Conservation (phyloP, 1,140 invertebrate species). For the Muscidifurax raptorellus region DNA sequence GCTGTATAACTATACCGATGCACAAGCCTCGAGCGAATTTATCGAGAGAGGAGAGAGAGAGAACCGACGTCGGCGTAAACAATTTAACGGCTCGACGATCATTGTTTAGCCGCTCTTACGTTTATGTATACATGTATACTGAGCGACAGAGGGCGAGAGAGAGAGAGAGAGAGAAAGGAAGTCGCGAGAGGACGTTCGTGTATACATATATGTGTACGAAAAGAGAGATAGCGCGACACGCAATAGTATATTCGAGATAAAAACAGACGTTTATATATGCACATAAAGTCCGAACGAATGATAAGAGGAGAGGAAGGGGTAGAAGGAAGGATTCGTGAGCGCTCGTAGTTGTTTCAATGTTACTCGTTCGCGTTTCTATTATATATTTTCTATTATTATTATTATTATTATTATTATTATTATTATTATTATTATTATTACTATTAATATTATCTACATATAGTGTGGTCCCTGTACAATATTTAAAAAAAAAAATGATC, state of each 20-base stretch:
- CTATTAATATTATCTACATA: constrained; percentile 10
- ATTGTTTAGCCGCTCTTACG: not conserved
- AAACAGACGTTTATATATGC: not conserved
- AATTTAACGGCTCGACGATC: not conserved
- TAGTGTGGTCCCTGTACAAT: constrained; percentile 21
- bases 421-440: constrained; percentile 9
- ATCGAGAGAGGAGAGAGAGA: not conserved
- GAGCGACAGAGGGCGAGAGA: not conserved
- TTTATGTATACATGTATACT: not conserved
- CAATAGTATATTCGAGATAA: not conserved
- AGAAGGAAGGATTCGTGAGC: not conserved
- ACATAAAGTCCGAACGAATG: not conserved
- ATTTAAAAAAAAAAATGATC: constrained; percentile 20
- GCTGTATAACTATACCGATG: not conserved
- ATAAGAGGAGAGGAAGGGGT: constrained; percentile 10
- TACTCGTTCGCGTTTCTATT: constrained; percentile 33
- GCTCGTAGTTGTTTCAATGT: constrained; percentile 45
- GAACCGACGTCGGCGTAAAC: not conserved
- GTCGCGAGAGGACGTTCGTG: not conserved
- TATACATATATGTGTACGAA: not conserved
- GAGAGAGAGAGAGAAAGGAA: not conserved
- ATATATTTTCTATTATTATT: not conserved
- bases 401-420: constrained; percentile 7
- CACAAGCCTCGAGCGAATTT: not conserved
- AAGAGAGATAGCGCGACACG: not conserved